These are phyloP conservation scores for Pseudochirops corinnae DNA, from an alignment of 2,797 vertebrate genomes.

Conservation along the genomic window DNA sequence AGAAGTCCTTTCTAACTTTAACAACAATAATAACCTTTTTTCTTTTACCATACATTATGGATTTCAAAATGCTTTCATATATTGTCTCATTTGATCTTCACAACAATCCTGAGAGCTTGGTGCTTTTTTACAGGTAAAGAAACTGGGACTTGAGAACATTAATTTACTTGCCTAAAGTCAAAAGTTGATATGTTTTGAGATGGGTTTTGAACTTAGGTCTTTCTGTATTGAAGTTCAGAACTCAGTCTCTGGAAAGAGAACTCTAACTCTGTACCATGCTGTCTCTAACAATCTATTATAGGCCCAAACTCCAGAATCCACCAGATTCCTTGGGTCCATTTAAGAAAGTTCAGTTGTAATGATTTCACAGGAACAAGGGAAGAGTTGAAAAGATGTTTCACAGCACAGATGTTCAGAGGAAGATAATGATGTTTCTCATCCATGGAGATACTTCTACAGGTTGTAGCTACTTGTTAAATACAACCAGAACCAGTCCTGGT, in stretches of 20 bases:
- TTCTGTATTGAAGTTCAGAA: background rate
- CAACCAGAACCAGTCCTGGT: background rate
- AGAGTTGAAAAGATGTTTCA: background rate
- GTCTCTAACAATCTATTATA: background rate
- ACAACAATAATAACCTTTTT: background rate
- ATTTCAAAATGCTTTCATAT: background rate
- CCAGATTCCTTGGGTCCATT: background rate
- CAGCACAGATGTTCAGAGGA: background rate
- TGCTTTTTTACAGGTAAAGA: background rate
- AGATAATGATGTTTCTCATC: background rate
- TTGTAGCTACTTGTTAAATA: background rate
- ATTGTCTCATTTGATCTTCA: background rate
- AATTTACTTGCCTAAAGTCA: background rate
- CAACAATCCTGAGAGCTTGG: background rate
- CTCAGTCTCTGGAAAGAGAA: background rate
- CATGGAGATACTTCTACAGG: background rate
- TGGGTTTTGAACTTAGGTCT: background rate
- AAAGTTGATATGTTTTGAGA: background rate
- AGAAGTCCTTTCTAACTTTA: background rate
- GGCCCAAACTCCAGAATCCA: background rate
- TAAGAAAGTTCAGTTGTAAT: background rate
- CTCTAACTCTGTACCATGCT: background rate
- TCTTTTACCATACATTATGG: background rate
- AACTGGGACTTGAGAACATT: background rate
- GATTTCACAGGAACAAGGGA: background rate